Evolutionary conservation across 2,113 vertebrate genomes (phyloP), one percentile per base, ranked within the genome.

Genomic region (Theristicus caerulescens): DNA sequence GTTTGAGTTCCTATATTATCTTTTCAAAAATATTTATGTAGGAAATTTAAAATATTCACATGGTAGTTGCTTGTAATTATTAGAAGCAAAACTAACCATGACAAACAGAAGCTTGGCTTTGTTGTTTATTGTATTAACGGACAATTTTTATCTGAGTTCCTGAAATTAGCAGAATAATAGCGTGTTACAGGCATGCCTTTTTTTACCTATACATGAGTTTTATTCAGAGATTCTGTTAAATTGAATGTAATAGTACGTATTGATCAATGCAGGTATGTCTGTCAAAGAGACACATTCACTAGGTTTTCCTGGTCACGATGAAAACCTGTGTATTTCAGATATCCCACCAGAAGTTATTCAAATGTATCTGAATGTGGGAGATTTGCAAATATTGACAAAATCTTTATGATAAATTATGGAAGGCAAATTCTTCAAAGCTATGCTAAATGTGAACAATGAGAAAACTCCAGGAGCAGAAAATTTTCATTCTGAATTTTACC

Each of bases 351-450:
- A 57, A 13, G 27, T 62, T 73, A 51, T 11, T 78, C 14, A 55
- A 25, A n/a, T 0, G 0, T 67, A 10, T 73, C n/a, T 66, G 20
- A 11, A 7, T 38, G 27, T 66, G 22, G 20, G 27, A 66, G 16
- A 49, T 32, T 49, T 78, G 47, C 65, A 57, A 72, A 61, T 34
- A 42, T 21, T 83, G 52, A 55, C n/a, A 87, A 82, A 72, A 59
- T 20, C 19, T 21, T 47, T n/a, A 7, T n/a, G 29, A 36, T 65
- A 82, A 54, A 59, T 64, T 59, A 34, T 49, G 19, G n/a, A 72
- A 69, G 19, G 42, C 47, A 62, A 31, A 29, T 44, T 67, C 59
- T 71, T 71, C 1, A 3, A 71, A 65, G 71, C 44, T 82, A 3
- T 71, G 34, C 42, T 71, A 38, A 46, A 46, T 65, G 16, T 65